A percentile compares a stretch with the other conserved stretches of the same genome.
Conservation (phyloP, 2,113 vertebrate species). For the Scophthalmus maximus region DNA sequence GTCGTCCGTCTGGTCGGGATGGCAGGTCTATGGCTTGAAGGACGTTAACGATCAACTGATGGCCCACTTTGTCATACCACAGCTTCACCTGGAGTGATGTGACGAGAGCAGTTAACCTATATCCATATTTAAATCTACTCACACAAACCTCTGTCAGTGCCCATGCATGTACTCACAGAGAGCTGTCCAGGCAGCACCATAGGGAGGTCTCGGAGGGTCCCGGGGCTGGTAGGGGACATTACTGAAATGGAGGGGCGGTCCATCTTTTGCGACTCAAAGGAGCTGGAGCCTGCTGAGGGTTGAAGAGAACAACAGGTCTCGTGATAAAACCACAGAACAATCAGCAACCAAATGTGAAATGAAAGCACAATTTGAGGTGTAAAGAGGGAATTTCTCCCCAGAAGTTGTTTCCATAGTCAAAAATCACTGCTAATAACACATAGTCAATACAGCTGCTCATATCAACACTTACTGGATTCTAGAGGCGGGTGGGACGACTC, state of each 20-base stretch:
- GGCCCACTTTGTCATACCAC: slow-evolving; percentile 98
- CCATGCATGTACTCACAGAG: slow-evolving; percentile 86
- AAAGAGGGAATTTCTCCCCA: background rate
- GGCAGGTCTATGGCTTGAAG: slow-evolving; percentile 97
- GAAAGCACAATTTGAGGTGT: background rate
- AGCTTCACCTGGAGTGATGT: slow-evolving; percentile 89
- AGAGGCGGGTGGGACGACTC: slow-evolving; percentile 96
- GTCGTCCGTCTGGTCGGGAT: slow-evolving; percentile 89
- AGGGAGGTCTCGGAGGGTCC: slow-evolving; percentile 92
- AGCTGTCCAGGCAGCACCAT: slow-evolving; percentile 95
- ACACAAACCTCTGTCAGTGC: background rate
- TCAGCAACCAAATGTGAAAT: background rate
- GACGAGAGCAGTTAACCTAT: background rate
- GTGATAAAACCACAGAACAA: background rate
- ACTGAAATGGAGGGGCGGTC: slow-evolving; percentile 98
- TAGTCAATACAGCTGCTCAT: background rate
- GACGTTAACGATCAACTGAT: slow-evolving; percentile 98
- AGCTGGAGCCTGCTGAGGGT: slow-evolving; percentile 91
- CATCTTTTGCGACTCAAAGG: slow-evolving; percentile 99
- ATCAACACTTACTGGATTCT: slow-evolving; percentile 90
- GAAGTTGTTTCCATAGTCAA: background rate
- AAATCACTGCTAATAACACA: background rate
- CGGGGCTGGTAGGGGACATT: slow-evolving; percentile 97
- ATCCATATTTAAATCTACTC: background rate
- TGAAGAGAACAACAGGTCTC: background rate